A percentile compares a stretch with the other conserved stretches of the same genome.
These are phyloP conservation scores for Salpingus planirostris DNA, from an alignment of 2,888 invertebrate species.

Conservation along the genomic window DNA sequence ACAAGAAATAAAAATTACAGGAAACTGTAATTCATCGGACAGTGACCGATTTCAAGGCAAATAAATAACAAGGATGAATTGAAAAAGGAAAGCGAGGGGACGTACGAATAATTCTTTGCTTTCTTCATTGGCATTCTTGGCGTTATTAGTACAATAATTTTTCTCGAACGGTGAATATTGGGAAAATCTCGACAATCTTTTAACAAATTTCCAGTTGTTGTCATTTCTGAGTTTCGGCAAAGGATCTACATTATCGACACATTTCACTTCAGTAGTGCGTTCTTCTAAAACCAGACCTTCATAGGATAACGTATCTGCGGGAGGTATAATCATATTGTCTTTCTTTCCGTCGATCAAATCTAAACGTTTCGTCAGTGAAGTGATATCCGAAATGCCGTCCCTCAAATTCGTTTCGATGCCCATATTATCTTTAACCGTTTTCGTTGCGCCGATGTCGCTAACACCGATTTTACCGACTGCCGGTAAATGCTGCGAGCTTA, in stretches of 20 bases:
- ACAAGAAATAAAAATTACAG: too few species aligned
- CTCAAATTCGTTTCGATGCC: slow-evolving; percentile 21
- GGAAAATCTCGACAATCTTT: slow-evolving; percentile 21
- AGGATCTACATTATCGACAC: slow-evolving; percentile 7
- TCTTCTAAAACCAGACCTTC: slow-evolving; percentile 24
- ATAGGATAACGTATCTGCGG: slow-evolving; percentile 4
- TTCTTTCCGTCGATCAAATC: slow-evolving; percentile 10
- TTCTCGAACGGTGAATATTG: slow-evolving; percentile 22
- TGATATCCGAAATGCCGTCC: slow-evolving; percentile 31
- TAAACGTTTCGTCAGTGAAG: slow-evolving; percentile 29
- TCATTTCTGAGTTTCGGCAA: neutral
- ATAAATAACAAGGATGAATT: too few species aligned
- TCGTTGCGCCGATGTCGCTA: too few species aligned
- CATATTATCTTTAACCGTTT: too few species aligned
- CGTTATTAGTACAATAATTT: too few species aligned
- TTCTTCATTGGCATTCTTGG: slow-evolving; percentile 33
- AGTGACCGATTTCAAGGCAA: too few species aligned
- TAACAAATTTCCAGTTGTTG: slow-evolving; percentile 7
- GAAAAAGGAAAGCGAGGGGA: slow-evolving; percentile 14
- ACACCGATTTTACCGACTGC: too few species aligned
- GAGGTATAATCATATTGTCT: too few species aligned
- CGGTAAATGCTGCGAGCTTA: slow-evolving; percentile 34
- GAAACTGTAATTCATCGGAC: too few species aligned
- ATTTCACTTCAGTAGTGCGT: slow-evolving; percentile 22
- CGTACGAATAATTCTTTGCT: slow-evolving; percentile 33